A percentile compares a stretch with the other conserved stretches of the same genome.
Conservation (phyloP, 92 coral and sea anemone genomes). For the Palythoa caribaeorum region DNA sequence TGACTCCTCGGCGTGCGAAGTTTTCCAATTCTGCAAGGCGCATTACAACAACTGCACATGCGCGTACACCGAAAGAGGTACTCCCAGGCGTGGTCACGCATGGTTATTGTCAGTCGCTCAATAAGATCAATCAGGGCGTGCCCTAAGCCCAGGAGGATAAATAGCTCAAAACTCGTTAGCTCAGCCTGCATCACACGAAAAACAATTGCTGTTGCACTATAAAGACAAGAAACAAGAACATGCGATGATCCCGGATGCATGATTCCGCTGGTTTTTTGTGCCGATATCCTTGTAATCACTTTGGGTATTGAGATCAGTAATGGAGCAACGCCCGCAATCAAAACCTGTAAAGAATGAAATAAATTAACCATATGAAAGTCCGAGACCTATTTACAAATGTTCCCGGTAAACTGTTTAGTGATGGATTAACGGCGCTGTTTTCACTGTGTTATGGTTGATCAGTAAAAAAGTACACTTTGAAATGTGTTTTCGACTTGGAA, state of each 20-base stretch:
- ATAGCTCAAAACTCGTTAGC: slow-evolving; percentile 55
- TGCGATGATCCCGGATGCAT: slow-evolving; percentile 63
- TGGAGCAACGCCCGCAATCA: slow-evolving; percentile 63
- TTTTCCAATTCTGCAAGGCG: not conserved
- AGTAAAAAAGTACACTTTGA: no score
- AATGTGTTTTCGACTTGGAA: not conserved
- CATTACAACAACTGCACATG: not conserved
- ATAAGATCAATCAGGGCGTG: slow-evolving; percentile 59
- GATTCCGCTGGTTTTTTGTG: slow-evolving; percentile 47
- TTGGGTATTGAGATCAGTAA: slow-evolving; percentile 54
- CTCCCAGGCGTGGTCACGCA: slow-evolving; percentile 66
- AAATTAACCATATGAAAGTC: not conserved
- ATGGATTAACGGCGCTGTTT: not conserved
- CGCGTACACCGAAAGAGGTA: slow-evolving; percentile 31
- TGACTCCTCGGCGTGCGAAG: no score
- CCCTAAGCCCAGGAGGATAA: slow-evolving; percentile 58
- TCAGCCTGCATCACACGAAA: slow-evolving; percentile 81
- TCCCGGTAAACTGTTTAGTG: no score
- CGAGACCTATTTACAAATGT: no score
- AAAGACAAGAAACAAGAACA: slow-evolving; percentile 59
- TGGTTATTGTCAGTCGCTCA: slow-evolving; percentile 52
- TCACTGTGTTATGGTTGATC: no score
- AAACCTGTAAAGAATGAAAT: not conserved
- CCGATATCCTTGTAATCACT: slow-evolving; percentile 61
- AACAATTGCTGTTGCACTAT: slow-evolving; percentile 58